Base-by-base conservation (phyloP, 2,797 vertebrate species). In the Anguilla pacifica region DNA sequence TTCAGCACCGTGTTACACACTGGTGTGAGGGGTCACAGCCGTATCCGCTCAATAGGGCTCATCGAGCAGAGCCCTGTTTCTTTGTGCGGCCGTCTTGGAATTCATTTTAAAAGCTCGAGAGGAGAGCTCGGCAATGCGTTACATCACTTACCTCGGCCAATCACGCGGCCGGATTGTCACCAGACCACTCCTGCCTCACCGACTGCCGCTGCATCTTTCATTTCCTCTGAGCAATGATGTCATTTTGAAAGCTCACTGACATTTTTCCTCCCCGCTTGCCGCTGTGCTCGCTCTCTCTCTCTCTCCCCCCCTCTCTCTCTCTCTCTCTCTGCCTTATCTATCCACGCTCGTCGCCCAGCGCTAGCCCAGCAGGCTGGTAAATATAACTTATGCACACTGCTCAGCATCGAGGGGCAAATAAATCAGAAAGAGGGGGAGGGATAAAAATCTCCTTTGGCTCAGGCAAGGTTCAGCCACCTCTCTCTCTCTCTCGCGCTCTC, bases 141-240 rank as follows among this genome's bases (percentile, higher is more conserved):
- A 98, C 98, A 98, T 99, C 98, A 99, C 97, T 97, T 94, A 96
- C 96, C 96, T 95, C 96, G 97, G 97, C 98, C 98, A 99, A 99
- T 98, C 96, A 96, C 96, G 95, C 89, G 91, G 96, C 95, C 95
- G 96, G 95, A 97, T 96, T 96, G 97, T 97, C 97, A 97, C 95
- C 96, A 95, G 96, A 96, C 97, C 96, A 95, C 96, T 98, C 97
- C 96, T 96, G 97, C 93, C 94, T 96, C 95, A 95, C 95, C 93
- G 93, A 94, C 93, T 91, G 90, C 86, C 83, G 81, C 85, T 91
- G 90, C 94, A 95, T 95, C 92, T 93, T 93, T 93, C 93, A 93
- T 94, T 94, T 94, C 93, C 93, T 92, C 87, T 91, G 86, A 92
- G 89, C 88, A 91, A 93, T 96, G 95, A 96, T 94, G 94, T 95